These are phyloP conservation scores for Rhyacophila evoluta DNA, from an alignment of 2,888 invertebrate genomes.

Conservation along the genomic window DNA sequence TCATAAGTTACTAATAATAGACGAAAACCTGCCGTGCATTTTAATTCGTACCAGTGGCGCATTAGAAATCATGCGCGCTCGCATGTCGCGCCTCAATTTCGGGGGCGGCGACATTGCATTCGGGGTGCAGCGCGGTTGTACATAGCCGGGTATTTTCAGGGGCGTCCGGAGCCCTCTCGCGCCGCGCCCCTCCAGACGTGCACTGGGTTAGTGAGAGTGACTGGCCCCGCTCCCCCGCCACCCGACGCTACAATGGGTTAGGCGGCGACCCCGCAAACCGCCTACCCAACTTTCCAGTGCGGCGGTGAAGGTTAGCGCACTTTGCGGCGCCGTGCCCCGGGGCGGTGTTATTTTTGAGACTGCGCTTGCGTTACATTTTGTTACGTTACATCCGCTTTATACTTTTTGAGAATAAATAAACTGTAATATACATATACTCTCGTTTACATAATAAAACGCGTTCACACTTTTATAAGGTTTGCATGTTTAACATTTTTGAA, in stretches of 20 bases:
- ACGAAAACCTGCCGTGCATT: neutral
- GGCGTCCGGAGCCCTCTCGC: conserved; percentile 57
- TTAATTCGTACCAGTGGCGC: neutral
- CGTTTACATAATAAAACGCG: no score
- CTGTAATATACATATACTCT: neutral
- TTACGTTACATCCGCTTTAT: neutral
- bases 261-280: conserved; percentile 68
- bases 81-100: conserved; percentile 4
- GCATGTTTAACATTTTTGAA: no score
- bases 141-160: conserved; percentile 21
- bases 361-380: neutral
- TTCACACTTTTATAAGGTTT: no score
- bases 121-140: conserved; percentile 66
- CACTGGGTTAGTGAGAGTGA: conserved; percentile 55
- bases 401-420: neutral
- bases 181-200: conserved; percentile 51
- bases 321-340: conserved; percentile 35
- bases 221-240: conserved; percentile 29
- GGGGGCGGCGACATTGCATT: conserved; percentile 63
- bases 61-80: neutral
- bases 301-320: conserved; percentile 54
- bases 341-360: neutral
- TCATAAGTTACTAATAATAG: neutral
- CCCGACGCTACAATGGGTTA: conserved; percentile 44
- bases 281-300: conserved; percentile 17